Base-by-base conservation (phyloP, 2,888 invertebrate genomes). In the Neocrepidodera transversa region DNA sequence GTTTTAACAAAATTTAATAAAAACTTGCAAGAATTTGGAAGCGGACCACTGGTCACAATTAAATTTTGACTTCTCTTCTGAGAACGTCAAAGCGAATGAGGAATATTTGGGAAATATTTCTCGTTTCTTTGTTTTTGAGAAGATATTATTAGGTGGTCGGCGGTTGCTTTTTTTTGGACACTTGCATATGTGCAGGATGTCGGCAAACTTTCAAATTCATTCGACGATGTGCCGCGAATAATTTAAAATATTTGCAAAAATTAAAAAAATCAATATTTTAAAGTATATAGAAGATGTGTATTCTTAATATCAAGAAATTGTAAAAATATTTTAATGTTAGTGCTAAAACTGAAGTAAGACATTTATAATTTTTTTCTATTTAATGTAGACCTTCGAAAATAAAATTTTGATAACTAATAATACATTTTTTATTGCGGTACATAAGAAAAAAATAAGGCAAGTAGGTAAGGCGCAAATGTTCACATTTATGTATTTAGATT, bases 1-100 rank as follows among this genome's bases (percentile, higher is more conserved):
- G 71, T 72, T 73, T 74, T 71, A 69, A 71, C 69, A 72, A 71
- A 74, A 74, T 72, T 74, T 73, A 69, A 71, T 71, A 74, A 74
- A 74, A 73, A 70, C 69, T 69, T 65, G 70, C 69, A 71, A 71
- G 71, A 73, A 72, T 73, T 69, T 68, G 63, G 63, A 63, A 63
- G 63, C 65, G 55, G 64, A 60, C 59, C 53, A 10, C 45, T 23
- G 62, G 61, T 55, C 65, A 71, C 71, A 73, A 73, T 73, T 72
- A 73, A 73, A 72, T 70, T 73, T 71, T 68, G 63, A 64, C 65
- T 73, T 72, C 73, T 26, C 40, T 52, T 66, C 65, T 69, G 73
- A 74, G 45, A 45, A 45, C 45, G 14, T 6, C 14, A 2, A 13
- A 16, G 18, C 26, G 45, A 26, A 45, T 26, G 45, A 28, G 26